Conservation (phyloP, 2,113 vertebrate species). For the Pollachius pollachius region DNA sequence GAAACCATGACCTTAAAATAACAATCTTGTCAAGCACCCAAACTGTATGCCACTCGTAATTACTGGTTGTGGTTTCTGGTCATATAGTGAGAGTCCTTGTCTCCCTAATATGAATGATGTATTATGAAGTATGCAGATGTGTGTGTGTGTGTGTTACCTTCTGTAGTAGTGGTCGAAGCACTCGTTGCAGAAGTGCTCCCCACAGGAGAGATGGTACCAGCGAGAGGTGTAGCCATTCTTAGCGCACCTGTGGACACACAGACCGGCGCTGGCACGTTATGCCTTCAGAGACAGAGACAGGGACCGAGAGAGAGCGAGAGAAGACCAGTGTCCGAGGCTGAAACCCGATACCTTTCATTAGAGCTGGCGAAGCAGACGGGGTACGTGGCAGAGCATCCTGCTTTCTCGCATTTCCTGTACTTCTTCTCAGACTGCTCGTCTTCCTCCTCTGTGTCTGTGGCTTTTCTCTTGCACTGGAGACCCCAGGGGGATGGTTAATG, state of each 20-base stretch:
- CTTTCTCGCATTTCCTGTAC: slow-evolving; percentile 97
- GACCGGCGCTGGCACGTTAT: not conserved
- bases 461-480: slow-evolving; percentile 87
- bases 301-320: not conserved
- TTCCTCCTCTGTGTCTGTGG: slow-evolving; percentile 84
- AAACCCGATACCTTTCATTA: slow-evolving; percentile 84
- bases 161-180: slow-evolving; percentile 98
- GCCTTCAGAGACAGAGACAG: not conserved
- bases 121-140: too few species aligned
- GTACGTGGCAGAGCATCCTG: slow-evolving; percentile 88
- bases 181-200: slow-evolving; percentile 98
- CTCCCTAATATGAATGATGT: too few species aligned
- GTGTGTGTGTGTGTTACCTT: slow-evolving; percentile 74
- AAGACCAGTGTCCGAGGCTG: not conserved
- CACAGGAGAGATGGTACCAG: slow-evolving; percentile 98
- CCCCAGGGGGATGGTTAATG: not conserved
- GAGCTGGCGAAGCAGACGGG: slow-evolving; percentile 97
- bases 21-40: not conserved
- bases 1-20: not conserved
- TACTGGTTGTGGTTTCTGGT: too few species aligned
- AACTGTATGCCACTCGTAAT: not conserved
- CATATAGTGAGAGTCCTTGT: too few species aligned
- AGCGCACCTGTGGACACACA: slow-evolving; percentile 81
- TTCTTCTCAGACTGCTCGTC: slow-evolving; percentile 92
- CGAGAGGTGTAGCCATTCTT: slow-evolving; percentile 97